Evolutionary conservation across 2,888 invertebrate species (phyloP).

Genomic region (Hemaris fuciformis): DNA sequence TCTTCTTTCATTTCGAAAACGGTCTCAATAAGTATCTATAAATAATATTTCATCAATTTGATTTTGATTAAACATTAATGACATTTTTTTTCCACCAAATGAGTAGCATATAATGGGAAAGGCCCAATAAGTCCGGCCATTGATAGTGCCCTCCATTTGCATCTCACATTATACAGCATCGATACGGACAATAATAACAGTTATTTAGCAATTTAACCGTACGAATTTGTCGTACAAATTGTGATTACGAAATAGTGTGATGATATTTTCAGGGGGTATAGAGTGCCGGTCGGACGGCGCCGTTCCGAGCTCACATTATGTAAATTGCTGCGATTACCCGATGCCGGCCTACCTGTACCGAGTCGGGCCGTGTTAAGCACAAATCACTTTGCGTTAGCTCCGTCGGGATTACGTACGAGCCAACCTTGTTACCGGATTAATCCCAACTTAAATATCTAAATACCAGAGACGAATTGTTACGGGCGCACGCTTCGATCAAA

Average conservation of each 20-base stretch:
- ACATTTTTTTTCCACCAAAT: neutral
- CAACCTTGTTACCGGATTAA: conserved; percentile 27
- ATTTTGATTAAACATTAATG: neutral
- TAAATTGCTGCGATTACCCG: conserved; percentile 41
- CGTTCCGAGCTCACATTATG: conserved; percentile 33
- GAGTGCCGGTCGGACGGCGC: conserved; percentile 2
- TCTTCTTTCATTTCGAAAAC: too few relatives aligned
- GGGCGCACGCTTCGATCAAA: conserved; percentile 7
- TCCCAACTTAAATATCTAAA: conserved; percentile 22
- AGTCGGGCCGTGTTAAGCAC: conserved; percentile 27
- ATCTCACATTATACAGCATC: conserved; percentile 4
- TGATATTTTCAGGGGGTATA: conserved; percentile 14
- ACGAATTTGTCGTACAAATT: conserved; percentile 4
- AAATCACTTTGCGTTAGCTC: conserved; percentile 38
- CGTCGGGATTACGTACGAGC: conserved; percentile 22
- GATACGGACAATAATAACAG: conserved; percentile 15
- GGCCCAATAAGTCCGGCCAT: neutral
- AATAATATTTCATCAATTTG: neutral
- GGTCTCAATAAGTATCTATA: too few relatives aligned
- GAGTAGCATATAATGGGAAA: neutral
- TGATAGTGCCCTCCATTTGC: neutral
- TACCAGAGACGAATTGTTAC: conserved; percentile 9
- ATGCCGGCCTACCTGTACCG: conserved; percentile 32
- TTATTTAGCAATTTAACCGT: conserved; percentile 14
- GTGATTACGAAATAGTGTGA: neutral